Base-by-base conservation (phyloP, 2,888 invertebrate species). In the Leucophora obtusa region DNA sequence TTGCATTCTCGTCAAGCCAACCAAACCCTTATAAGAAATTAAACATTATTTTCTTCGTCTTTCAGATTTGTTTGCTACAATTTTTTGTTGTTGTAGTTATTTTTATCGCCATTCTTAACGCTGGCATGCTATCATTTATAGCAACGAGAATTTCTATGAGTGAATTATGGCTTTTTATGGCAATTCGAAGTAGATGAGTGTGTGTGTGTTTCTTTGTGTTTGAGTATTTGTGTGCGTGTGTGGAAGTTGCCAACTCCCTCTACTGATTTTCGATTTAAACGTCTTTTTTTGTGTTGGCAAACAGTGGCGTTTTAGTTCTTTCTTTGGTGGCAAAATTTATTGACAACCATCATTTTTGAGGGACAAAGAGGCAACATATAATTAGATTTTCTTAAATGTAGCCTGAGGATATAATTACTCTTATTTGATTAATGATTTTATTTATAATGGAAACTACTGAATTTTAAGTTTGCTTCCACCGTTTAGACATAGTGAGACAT, bases 161-260 rank as follows among this genome's bases (percentile, higher is more conserved):
- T 81, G 77, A 81, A 70, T 81, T 76, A 76, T 81, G 81, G 81
- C 70, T 68, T 81, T 35, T 77, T 73, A 70, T 81, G 72, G 77
- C 66, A 74, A 83, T 79, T 82, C 54, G 58, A 38, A 33, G 77
- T 50, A 5, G 9, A 9, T 63, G 15, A 62, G 21, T 54, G 51
- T 66, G 53, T 76, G 53, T 53, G 60, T 21, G 33, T 50, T 82
- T 47, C 71, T 54, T 71, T n/a, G n/a, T n/a, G n/a, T n/a, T 14
- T 71, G 21, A 59, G 53, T 38, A 17, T 80, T 66, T 56, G 63
- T 63, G 53, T 54, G n/a, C 77, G 70, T 33, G 69, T 24, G 65
- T n/a, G 56, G 24, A 17, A 18, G 51, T 50, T 81, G 77, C 76
- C 81, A 74, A 80, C 80, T 80, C 75, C 75, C 68, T 80, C 75